These are phyloP conservation scores for Ephialtes manifestator DNA, from an alignment of 2,888 invertebrate species.

Conservation along the genomic window DNA sequence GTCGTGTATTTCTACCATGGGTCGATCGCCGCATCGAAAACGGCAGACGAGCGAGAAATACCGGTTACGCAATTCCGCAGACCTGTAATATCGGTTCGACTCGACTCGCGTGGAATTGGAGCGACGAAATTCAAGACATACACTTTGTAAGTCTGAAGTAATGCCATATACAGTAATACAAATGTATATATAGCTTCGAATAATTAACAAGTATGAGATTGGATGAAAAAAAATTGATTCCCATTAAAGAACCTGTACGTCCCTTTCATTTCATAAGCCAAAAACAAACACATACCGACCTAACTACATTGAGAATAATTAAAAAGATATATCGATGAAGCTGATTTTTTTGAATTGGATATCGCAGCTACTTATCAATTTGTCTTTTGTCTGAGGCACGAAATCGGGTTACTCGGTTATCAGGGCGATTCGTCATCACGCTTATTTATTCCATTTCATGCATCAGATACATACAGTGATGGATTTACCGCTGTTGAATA, in stretches of 20 bases:
- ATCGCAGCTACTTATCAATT: not conserved
- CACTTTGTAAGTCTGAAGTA: conserved; percentile 11
- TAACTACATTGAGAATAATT: not conserved
- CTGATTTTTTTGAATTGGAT: not conserved
- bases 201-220: conserved; percentile 18
- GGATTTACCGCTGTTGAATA: not conserved
- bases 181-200: not conserved
- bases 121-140: conserved; percentile 45
- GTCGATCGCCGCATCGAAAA: conserved; percentile 36
- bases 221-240: conserved; percentile 12
- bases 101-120: conserved; percentile 40
- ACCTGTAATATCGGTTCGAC: not conserved
- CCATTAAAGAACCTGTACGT: conserved; percentile 7
- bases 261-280: not conserved
- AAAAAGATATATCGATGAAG: conserved; percentile 4
- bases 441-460: conserved; percentile 18
- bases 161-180: not conserved
- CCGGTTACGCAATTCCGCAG: conserved; percentile 40
- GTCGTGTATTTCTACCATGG: conserved; percentile 15
- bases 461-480: conserved; percentile 2
- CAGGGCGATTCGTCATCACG: conserved; percentile 7
- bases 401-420: conserved; percentile 39
- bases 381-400: not conserved
- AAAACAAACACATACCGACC: not conserved
- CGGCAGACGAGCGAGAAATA: conserved; percentile 42